Evolutionary conservation across 1,140 invertebrate genomes (phyloP), one percentile per base, ranked within the genome.

Genomic region (Parasteatoda tepidariorum): DNA sequence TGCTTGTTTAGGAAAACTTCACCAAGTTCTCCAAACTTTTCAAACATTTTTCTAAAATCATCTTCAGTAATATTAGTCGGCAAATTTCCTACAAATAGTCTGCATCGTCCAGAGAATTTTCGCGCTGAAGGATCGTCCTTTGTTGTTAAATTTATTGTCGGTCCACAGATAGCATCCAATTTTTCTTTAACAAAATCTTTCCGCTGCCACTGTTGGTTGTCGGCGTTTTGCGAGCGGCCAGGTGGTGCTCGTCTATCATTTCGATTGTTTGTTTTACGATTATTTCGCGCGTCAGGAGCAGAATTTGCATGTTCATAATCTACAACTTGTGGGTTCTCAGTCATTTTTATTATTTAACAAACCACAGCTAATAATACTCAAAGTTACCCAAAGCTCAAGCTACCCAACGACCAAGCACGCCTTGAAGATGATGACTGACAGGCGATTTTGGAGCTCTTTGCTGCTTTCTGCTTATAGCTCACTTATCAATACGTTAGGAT

Each of bases 1-100:
- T 96, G 94, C 85, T 95, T 94, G 89, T 98, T 98, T 0, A 99
- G 90, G 89, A 98, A 99, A 9, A 97, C 89, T 90, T 99, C 98
- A 22, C 94, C 92, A 1, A 88, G 85, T 87, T 90, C 89, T 24
- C 90, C 90, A 87, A 86, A 90, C 41, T 86, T 85, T 66, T 88
- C 85, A 85, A 91, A 91, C 85, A 92, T 86, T 76, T 90, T 89
- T 85, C 89, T 89, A 66, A 92, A 89, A 41, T 92, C 90, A 30
- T 90, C 89, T 85, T 92, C 91, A 18, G 89, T 90, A 7, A 89
- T 92, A 87, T 98, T 96, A 85, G 92, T 92, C 2, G 95, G 93
- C 4, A 99, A 90, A 90, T 99, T 99, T 34, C 97, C 97, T 87
- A 99, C 93, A 88, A 98, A 99, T 30, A 99, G 90, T 84, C 97